Base-by-base conservation (phyloP, 2,888 invertebrate genomes). In the Bellardia pandia region DNA sequence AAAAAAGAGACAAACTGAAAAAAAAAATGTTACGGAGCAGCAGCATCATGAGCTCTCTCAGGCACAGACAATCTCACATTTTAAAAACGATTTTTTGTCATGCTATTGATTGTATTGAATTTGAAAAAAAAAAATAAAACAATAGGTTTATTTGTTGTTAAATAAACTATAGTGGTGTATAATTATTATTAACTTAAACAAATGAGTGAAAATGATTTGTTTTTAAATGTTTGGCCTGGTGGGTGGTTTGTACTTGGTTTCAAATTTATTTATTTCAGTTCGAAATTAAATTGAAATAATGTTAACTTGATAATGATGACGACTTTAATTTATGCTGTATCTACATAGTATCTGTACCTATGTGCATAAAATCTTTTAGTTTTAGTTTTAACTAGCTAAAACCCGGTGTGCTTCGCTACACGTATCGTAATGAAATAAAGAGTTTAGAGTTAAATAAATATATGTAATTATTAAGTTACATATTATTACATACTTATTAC, bases 241-340 rank as follows among this genome's bases (percentile, higher is more conserved):
- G 79, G 79, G 79, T 79, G 79, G 78, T 2, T 71, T 79, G 60
- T 42, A 79, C 51, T 71, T 71, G 62, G 16, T 45, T 80, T 23
- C 14, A 62, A 79, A 72, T 33, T 45, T 1, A 9, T 69, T 51
- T n/a, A 62, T 6, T 51, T 48, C 58, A 69, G n/a, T 69, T 69
- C 8, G 68, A 71, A 62, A 30, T 71, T 53, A 30, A 42, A 30
- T 42, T 53, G 16, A 23, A 16, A 64, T 53, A 8, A 14, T 42
- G 30, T 33, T 68, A 68, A 68, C n/a, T 68, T 8, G 62, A 33
- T 45, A 7, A 72, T 42, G 58, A 40, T 23, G 30, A 71, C 13
- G 60, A 60, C 8, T 30, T 56, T 72, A 53, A 45, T 72, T 72
- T 72, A 30, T 42, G 72, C 9, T 23, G 37, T 30, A 1, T 23